Evolutionary conservation across 2,797 vertebrate species (phyloP).

Genomic region (Telmatherina bonti): DNA sequence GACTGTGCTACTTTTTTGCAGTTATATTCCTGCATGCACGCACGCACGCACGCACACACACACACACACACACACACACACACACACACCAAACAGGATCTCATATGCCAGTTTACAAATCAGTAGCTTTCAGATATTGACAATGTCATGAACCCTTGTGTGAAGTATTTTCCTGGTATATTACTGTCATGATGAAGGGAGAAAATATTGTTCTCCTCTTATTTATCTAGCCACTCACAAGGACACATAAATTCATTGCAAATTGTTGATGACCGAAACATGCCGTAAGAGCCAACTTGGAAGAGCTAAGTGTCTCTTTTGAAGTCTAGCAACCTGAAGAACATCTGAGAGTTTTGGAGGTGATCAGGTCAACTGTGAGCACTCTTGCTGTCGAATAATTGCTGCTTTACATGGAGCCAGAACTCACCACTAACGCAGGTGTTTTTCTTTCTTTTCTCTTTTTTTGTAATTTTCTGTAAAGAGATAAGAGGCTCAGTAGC

Average conservation of each 20-base stretch:
- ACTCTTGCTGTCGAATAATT: constrained; percentile 42
- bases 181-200: too few species aligned
- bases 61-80: too few species aligned
- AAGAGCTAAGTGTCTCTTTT: not conserved
- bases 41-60: too few species aligned
- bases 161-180: too few species aligned
- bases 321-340: constrained; percentile 18
- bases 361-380: constrained; percentile 49
- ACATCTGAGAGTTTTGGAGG: constrained; percentile 41
- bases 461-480: constrained; percentile 9
- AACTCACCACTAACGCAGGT: constrained; percentile 6
- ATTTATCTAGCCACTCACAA: too few species aligned
- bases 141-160: too few species aligned
- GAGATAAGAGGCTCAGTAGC: constrained; percentile 1
- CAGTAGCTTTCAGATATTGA: too few species aligned
- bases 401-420: constrained; percentile 26
- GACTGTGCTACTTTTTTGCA: too few species aligned
- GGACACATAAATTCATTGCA: constrained; percentile 6
- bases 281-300: constrained; percentile 17
- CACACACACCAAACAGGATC: too few species aligned
- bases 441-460: constrained; percentile 8
- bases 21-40: too few species aligned
- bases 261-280: constrained; percentile 22
- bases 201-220: too few species aligned
- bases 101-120: too few species aligned